A percentile compares a stretch with the other conserved stretches of the same genome.
Evolutionary conservation across 2,113 vertebrate genomes (phyloP).

Genomic region (Indicator maculatus): DNA sequence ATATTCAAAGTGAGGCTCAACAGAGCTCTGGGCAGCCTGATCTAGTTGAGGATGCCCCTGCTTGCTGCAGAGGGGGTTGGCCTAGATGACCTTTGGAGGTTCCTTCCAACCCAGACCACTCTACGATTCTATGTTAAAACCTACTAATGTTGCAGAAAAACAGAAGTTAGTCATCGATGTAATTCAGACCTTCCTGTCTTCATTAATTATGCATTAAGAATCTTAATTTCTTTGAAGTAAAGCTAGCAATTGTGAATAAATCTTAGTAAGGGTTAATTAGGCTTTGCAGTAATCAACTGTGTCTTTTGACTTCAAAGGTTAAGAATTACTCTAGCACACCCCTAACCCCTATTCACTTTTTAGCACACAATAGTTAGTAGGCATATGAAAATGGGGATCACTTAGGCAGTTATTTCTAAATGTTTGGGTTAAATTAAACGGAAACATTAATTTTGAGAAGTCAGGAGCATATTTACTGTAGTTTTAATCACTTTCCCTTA

Average conservation of each 20-base stretch:
- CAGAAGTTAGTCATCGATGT: neutral
- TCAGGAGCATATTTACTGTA: accelerated
- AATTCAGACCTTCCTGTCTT: neutral
- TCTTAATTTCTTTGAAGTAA: slow-evolving; percentile 4
- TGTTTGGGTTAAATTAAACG: neutral
- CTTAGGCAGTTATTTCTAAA: neutral
- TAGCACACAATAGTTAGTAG: neutral
- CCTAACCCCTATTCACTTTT: neutral
- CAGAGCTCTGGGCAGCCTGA: too few relatives aligned
- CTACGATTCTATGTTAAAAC: neutral
- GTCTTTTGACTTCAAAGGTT: slow-evolving; percentile 20
- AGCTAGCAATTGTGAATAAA: neutral
- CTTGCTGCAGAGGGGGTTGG: too few relatives aligned
- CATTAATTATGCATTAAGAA: neutral
- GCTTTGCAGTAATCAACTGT: neutral
- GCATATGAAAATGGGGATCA: neutral
- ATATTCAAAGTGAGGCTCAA: too few relatives aligned
- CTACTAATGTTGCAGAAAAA: neutral
- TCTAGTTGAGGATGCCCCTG: too few relatives aligned
- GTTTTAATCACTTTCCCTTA: neutral
- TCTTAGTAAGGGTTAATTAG: slow-evolving; percentile 6
- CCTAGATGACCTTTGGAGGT: too few relatives aligned
- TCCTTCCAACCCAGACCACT: too few relatives aligned
- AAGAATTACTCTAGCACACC: neutral
- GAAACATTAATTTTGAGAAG: neutral